phyloP scores from a whole-genome alignment of 2,888 invertebrate species.

The Thecocarcelia acutangulata region DNA sequence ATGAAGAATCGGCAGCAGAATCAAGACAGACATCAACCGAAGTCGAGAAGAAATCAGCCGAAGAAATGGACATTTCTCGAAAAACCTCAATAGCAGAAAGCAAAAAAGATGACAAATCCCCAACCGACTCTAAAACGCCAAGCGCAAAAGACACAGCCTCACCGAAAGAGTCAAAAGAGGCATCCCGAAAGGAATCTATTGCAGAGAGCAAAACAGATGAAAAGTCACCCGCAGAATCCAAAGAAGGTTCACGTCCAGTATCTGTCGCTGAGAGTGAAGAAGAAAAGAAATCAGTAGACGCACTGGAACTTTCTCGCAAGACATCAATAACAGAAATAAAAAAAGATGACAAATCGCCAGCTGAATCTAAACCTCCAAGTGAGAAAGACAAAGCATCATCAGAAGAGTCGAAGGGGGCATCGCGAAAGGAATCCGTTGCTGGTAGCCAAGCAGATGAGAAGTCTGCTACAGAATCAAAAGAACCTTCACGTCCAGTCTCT shows the following conservation, averaged over 20 bases:
- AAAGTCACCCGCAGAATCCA: constrained; percentile 56
- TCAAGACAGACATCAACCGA: constrained; percentile 55
- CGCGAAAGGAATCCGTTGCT: constrained; percentile 49
- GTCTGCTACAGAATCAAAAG: constrained; percentile 23
- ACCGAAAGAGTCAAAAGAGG: constrained; percentile 45
- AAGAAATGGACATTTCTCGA: constrained; percentile 69
- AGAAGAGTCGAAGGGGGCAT: constrained; percentile 33
- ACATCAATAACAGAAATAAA: constrained; percentile 22
- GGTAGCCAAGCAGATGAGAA: constrained; percentile 45
- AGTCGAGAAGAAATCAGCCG: constrained; percentile 42
- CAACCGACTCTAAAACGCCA: constrained; percentile 59
- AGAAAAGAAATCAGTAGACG: constrained; percentile 21
- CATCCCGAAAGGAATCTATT: constrained; percentile 42
- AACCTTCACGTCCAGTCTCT: constrained; percentile 39
- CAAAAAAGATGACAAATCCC: constrained; percentile 68
- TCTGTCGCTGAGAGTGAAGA: constrained; percentile 33
- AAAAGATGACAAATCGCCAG: constrained; percentile 56
- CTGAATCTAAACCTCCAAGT: constrained; percentile 52
- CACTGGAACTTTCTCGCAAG: constrained; percentile 44
- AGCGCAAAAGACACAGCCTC: constrained; percentile 54
- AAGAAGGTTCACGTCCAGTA: constrained; percentile 1
- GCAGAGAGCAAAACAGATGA: constrained; percentile 45
- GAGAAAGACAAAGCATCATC: constrained; percentile 46
- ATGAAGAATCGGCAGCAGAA: constrained; percentile 49
- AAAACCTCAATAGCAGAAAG: constrained; percentile 73